Evolutionary conservation across 2,797 vertebrate genomes (phyloP).

Genomic region (Sarcoramphus papa): DNA sequence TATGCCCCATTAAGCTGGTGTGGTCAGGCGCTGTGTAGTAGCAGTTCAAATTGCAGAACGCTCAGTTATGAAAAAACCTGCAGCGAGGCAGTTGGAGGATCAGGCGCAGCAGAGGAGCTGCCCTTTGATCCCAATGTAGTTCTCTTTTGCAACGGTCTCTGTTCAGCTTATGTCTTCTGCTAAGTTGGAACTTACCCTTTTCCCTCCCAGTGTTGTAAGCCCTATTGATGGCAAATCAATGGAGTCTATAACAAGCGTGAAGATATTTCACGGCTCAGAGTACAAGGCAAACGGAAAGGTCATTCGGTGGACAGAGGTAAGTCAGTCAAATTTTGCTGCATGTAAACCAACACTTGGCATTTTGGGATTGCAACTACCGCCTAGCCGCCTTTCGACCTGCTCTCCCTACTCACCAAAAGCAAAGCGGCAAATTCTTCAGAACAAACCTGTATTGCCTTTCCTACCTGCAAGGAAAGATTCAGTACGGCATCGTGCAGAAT

Average conservation of each 20-base stretch:
- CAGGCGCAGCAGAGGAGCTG: not conserved
- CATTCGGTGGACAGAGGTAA: constrained; percentile 97
- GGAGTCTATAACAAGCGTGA: constrained; percentile 95
- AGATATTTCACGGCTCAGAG: constrained; percentile 97
- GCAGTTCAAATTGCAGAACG: not conserved
- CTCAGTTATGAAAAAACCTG: not conserved
- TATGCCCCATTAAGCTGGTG: not conserved
- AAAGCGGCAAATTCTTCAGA: not conserved
- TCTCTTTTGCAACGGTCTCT: not conserved
- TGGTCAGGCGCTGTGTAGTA: not conserved
- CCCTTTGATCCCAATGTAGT: not conserved
- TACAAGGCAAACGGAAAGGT: constrained; percentile 97
- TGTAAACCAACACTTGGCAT: not conserved
- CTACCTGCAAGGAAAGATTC: not conserved
- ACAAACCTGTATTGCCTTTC: not conserved
- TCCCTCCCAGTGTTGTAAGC: constrained; percentile 84
- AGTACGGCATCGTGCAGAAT: fast-evolving
- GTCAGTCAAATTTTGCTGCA: not conserved
- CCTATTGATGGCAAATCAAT: constrained; percentile 96
- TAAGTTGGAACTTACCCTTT: not conserved
- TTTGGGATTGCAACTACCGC: not conserved
- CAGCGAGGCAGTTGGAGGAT: not conserved
- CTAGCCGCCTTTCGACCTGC: not conserved
- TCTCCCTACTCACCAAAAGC: not conserved
- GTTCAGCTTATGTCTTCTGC: not conserved